Evolutionary conservation across 2,797 vertebrate species (phyloP).

Genomic region (Holocentrus rufus): DNA sequence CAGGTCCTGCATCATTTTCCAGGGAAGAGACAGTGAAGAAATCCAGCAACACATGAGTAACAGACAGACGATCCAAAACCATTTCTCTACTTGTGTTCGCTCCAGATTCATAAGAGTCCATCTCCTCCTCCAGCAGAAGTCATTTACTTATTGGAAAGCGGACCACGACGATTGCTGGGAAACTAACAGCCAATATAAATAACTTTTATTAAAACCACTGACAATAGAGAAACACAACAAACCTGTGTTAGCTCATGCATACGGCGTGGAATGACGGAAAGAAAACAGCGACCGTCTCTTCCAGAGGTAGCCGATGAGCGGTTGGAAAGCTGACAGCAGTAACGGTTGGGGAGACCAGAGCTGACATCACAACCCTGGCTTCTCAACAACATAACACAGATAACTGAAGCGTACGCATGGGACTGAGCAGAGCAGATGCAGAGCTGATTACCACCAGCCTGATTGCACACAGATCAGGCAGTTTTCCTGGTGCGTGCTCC

Average conservation of each 20-base stretch:
- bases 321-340: conserved; percentile 48
- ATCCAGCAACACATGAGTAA: not conserved
- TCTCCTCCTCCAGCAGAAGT: conserved; percentile 2
- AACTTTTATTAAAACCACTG: conserved; percentile 23
- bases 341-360: conserved; percentile 50
- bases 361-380: conserved; percentile 64
- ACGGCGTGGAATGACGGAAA: conserved; percentile 26
- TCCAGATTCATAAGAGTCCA: not conserved
- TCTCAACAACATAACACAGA: conserved; percentile 67
- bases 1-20: not conserved
- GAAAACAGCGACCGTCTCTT: conserved; percentile 42
- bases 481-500: conserved; percentile 59
- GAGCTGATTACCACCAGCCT: conserved; percentile 73
- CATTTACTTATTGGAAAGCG: conserved; percentile 18
- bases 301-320: conserved; percentile 25
- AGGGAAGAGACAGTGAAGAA: not conserved
- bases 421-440: conserved; percentile 61
- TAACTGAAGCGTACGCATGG: conserved; percentile 53
- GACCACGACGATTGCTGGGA: not conserved
- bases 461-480: conserved; percentile 60
- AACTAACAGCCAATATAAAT: conserved; percentile 20
- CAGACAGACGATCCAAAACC: conserved; percentile 15
- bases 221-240: conserved; percentile 13
- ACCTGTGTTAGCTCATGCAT: not conserved
- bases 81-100: conserved; percentile 18